Evolutionary conservation across 2,797 vertebrate genomes (phyloP).

Genomic region (Notolepis coatsorum): DNA sequence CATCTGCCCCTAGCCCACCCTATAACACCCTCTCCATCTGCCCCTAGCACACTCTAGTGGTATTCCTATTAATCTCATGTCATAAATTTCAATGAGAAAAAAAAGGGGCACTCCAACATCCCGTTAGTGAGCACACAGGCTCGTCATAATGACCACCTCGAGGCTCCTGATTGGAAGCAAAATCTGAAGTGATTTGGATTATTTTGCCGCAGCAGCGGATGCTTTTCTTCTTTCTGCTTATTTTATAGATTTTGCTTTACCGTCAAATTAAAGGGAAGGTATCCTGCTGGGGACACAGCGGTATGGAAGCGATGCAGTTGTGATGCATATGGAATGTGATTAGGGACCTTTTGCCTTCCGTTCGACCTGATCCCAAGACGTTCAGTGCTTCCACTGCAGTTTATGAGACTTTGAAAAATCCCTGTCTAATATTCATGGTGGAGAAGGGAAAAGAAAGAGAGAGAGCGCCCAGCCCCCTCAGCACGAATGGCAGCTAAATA

Average conservation of each 20-base stretch:
- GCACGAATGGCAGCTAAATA: background rate
- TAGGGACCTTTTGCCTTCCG: conserved; percentile 24
- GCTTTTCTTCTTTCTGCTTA: background rate
- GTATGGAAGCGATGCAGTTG: conserved; percentile 19
- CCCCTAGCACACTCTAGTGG: background rate
- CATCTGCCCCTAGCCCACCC: too few species aligned
- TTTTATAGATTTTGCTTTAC: background rate
- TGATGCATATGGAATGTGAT: conserved; percentile 33
- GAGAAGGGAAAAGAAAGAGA: background rate
- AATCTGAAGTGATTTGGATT: conserved; percentile 43
- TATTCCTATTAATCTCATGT: conserved; percentile 52
- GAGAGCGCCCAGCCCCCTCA: background rate
- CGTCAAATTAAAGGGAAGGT: conserved; percentile 17
- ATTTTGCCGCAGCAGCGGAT: conserved; percentile 20
- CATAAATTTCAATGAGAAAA: conserved; percentile 45
- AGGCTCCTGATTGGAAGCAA: conserved; percentile 42
- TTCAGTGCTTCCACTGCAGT: conserved; percentile 7
- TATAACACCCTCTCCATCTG: too few species aligned
- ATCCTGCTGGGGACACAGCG: conserved; percentile 7
- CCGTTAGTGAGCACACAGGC: conserved; percentile 50
- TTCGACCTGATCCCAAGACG: conserved; percentile 22
- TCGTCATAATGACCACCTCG: conserved; percentile 53
- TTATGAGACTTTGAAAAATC: conserved; percentile 24
- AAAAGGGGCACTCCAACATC: conserved; percentile 37
- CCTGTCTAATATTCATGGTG: conserved; percentile 5